Evolutionary conservation across 2,113 vertebrate species (phyloP).

Genomic region (Pygoscelis antarcticus): DNA sequence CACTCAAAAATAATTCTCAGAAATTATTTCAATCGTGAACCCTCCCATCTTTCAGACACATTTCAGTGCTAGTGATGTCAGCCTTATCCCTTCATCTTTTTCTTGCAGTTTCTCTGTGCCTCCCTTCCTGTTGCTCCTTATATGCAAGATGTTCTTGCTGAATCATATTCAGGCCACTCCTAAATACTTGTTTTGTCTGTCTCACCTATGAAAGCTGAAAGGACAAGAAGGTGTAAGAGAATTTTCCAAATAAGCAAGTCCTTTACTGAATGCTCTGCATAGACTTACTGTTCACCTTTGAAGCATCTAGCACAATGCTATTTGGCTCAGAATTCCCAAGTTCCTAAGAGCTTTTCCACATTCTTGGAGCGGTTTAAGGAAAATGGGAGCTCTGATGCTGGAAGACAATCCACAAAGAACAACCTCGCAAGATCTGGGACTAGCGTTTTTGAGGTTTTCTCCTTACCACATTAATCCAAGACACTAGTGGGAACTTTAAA

Average conservation of each 20-base stretch:
- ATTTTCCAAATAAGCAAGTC: background rate
- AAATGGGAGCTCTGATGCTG: background rate
- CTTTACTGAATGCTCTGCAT: background rate
- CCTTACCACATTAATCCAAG: background rate
- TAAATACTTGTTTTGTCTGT: fast-evolving
- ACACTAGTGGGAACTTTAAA: background rate
- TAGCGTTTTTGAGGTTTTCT: background rate
- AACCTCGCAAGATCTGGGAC: background rate
- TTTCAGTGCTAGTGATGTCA: background rate
- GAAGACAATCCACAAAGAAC: fast-evolving
- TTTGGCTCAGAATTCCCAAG: background rate
- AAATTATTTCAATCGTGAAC: background rate
- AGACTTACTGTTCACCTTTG: background rate
- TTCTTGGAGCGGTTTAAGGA: background rate
- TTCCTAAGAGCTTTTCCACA: background rate
- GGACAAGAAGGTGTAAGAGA: background rate
- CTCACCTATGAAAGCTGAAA: background rate
- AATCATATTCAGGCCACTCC: background rate
- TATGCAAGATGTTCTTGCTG: background rate
- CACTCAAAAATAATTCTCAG: background rate
- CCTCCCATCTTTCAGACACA: background rate
- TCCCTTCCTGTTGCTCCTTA: background rate
- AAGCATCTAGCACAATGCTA: background rate
- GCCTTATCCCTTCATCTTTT: background rate
- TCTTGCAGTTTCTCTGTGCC: background rate